These are phyloP conservation scores for Peromyscus maniculatus DNA, from an alignment of 2,113 vertebrate species.

Conservation along the genomic window DNA sequence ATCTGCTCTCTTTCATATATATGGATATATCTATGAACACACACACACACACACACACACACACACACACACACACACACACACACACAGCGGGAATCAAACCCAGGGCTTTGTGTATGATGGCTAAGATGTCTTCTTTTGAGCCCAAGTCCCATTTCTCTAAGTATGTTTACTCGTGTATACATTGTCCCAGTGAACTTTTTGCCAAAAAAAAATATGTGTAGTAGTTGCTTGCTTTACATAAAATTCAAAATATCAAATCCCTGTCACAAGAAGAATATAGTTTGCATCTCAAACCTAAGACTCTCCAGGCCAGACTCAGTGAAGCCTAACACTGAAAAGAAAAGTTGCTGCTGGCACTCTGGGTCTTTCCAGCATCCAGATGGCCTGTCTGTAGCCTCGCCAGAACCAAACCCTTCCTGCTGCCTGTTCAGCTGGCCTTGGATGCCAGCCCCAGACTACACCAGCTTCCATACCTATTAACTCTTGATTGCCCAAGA, in stretches of 20 bases:
- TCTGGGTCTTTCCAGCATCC: slow-evolving; percentile 71
- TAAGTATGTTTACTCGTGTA: neutral
- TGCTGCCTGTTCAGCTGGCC: slow-evolving; percentile 74
- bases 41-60: neutral
- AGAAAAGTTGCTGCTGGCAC: slow-evolving; percentile 76
- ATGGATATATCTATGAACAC: neutral
- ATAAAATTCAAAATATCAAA: slow-evolving; percentile 69
- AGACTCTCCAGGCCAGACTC: slow-evolving; percentile 61
- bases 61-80: too few species aligned
- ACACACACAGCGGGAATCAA: neutral
- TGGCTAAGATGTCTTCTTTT: neutral
- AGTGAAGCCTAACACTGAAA: slow-evolving; percentile 72
- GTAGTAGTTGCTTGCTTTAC: slow-evolving; percentile 25
- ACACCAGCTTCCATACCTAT: slow-evolving; percentile 62
- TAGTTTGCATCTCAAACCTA: slow-evolving; percentile 63
- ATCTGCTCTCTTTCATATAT: neutral
- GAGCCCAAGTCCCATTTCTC: neutral
- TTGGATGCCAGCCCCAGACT: slow-evolving; percentile 73
- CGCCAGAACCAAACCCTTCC: slow-evolving; percentile 82
- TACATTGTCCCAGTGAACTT: slow-evolving; percentile 20
- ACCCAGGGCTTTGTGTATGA: neutral
- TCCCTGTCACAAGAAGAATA: slow-evolving; percentile 60
- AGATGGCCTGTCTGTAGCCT: slow-evolving; percentile 78
- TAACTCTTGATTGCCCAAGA: slow-evolving; percentile 63
- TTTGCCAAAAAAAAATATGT: slow-evolving; percentile 54